These are phyloP conservation scores for Carposina sasakii DNA, from an alignment of 1,140 invertebrate genomes.

Conservation along the genomic window DNA sequence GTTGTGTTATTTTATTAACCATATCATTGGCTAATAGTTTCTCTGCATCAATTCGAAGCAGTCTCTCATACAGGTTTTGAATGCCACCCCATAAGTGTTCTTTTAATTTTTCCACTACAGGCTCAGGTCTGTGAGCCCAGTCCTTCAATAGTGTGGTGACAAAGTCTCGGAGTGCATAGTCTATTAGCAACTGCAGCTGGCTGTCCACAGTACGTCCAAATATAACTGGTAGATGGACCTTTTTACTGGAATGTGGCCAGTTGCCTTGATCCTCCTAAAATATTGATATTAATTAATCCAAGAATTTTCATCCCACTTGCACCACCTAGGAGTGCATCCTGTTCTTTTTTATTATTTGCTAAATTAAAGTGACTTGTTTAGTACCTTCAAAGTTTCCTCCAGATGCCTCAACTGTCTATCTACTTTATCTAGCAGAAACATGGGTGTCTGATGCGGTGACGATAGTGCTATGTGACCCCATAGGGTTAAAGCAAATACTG, in stretches of 20 bases:
- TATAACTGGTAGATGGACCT: constrained; percentile 78
- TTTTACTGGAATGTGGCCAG: constrained; percentile 49
- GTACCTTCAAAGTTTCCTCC: constrained; percentile 53
- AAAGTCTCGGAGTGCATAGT: constrained; percentile 86
- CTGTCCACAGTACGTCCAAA: constrained; percentile 87
- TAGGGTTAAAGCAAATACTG: constrained; percentile 46
- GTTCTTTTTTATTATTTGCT: no score
- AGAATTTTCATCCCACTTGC: no score
- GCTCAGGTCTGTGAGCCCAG: constrained; percentile 75
- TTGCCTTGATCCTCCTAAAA: constrained; percentile 54
- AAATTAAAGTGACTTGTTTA: constrained; percentile 3
- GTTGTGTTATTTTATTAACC: constrained; percentile 83
- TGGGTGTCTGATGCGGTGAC: constrained; percentile 62
- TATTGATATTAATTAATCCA: constrained; percentile 12
- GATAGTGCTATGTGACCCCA: constrained; percentile 66
- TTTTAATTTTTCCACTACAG: constrained; percentile 79
- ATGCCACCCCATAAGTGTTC: constrained; percentile 86
- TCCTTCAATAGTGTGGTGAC: constrained; percentile 83
- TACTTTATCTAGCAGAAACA: constrained; percentile 59
- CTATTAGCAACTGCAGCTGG: constrained; percentile 86
- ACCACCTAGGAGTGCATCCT: no score
- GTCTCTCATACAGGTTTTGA: constrained; percentile 81
- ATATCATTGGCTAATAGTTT: constrained; percentile 88
- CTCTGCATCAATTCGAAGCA: constrained; percentile 84
- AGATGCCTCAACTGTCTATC: constrained; percentile 61